Evolutionary conservation across 2,888 invertebrate species (phyloP).

Genomic region (Drosophila histrio): DNA sequence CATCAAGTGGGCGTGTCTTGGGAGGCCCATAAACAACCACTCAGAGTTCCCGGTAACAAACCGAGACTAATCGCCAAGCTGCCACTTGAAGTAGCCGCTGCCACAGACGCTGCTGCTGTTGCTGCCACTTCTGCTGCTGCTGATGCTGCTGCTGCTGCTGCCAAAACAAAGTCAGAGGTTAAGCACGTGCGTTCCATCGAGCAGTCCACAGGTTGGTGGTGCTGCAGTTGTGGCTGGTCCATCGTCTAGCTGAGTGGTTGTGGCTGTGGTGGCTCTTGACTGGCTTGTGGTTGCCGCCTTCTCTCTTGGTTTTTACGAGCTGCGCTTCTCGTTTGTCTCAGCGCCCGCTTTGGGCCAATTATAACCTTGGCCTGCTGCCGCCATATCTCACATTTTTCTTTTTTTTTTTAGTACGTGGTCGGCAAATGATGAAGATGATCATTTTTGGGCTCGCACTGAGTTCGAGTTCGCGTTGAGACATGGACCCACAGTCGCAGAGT

Average conservation of each 20-base stretch:
- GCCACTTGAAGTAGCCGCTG: conserved; percentile 70
- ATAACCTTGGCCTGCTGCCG: conserved; percentile 80
- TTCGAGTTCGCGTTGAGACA: conserved; percentile 20
- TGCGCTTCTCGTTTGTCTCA: conserved; percentile 62
- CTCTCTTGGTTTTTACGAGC: conserved; percentile 63
- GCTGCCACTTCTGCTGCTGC: conserved; percentile 33
- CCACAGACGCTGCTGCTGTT: conserved; percentile 19
- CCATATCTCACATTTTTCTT: conserved; percentile 67
- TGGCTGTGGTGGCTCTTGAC: background rate
- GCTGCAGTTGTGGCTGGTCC: conserved; percentile 20
- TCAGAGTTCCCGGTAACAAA: conserved; percentile 71
- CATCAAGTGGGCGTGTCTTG: conserved; percentile 67
- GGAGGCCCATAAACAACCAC: conserved; percentile 72
- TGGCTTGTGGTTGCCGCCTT: conserved; percentile 57
- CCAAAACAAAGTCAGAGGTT: conserved; percentile 78
- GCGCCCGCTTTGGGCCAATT: conserved; percentile 77
- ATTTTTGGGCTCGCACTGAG: conserved; percentile 48
- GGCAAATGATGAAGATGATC: conserved; percentile 80
- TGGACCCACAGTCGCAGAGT: background rate
- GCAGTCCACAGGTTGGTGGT: conserved; percentile 58
- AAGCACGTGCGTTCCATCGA: conserved; percentile 73
- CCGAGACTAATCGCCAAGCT: conserved; percentile 71
- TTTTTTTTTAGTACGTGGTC: conserved; percentile 62
- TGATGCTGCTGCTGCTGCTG: conserved; percentile 42
- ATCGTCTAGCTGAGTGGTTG: conserved; percentile 31